A percentile compares a stretch with the other conserved stretches of the same genome.
Evolutionary conservation across 2,888 invertebrate species (phyloP).

Genomic region (Mycalesis mineus): DNA sequence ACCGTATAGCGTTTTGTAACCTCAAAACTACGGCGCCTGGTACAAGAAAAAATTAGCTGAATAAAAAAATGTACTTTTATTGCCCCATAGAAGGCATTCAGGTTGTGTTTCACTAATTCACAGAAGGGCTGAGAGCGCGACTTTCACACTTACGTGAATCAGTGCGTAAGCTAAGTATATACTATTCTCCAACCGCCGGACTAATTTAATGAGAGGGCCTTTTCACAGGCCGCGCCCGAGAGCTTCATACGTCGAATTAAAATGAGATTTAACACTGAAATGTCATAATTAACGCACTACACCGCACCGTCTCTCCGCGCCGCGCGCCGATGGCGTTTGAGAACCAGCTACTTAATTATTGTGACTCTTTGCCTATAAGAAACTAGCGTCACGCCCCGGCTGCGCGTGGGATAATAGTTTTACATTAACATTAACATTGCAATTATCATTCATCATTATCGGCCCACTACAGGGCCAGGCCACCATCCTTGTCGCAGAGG

Average conservation of each 20-base stretch:
- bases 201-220: conserved; percentile 73
- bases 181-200: conserved; percentile 70
- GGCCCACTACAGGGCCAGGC: too few species aligned
- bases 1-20: conserved; percentile 19
- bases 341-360: conserved; percentile 39
- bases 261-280: conserved; percentile 50
- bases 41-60: conserved; percentile 47
- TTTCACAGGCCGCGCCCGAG: conserved; percentile 48
- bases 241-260: conserved; percentile 43
- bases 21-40: conserved; percentile 29
- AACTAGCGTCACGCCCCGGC: background rate
- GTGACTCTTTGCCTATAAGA: conserved; percentile 35
- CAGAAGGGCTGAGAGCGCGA: conserved; percentile 58
- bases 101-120: conserved; percentile 53
- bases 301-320: conserved; percentile 32
- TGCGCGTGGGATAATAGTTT: too few species aligned
- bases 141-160: conserved; percentile 70
- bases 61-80: conserved; percentile 51
- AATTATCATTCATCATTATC: too few species aligned
- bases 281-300: conserved; percentile 49
- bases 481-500: too few species aligned
- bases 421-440: too few species aligned
- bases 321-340: conserved; percentile 33
- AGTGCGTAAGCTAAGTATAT: conserved; percentile 61
- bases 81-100: conserved; percentile 66